Base-by-base conservation (phyloP, 2,888 invertebrate species). In the Petrolisthes manimaculis region DNA sequence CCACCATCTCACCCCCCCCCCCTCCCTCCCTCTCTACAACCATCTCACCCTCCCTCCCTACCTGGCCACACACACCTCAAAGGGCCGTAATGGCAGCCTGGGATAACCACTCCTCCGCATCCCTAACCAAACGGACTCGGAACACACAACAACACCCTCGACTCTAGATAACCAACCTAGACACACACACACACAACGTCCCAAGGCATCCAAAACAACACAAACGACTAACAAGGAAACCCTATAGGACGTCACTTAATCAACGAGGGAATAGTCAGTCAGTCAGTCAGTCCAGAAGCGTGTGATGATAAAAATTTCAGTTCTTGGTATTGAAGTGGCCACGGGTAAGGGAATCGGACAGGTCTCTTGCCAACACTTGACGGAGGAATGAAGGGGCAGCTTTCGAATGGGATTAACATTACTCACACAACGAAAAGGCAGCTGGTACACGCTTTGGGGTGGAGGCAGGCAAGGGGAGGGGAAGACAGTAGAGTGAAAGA, bases 341-440 rank as follows among this genome's bases (percentile, higher is more conserved):
- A n/a, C n/a, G n/a, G n/a, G n/a, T n/a, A 18, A 8, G 56, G 74
- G 83, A 55, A 12, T 71, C 21, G 75, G 24, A 83, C 75, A 71
- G 21, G n/a, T 5, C 14, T 55, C 75, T 37, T 53, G 74, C 75
- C 55, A 55, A 53, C 83, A 83, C 83, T 83, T 83, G 83, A 83
- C 83, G 56, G 51, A 51, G 83, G 21, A 37, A 5, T 67, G 69
- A 54, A 75, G 53, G 77, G 78, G 78, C 78, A 84, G 69, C 67
- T 84, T 78, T 84, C 77, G 18, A 84, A 84, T 84, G 84, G 84
- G 84, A 84, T 84, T 84, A 84, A 84, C 78, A 84, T 84, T 84
- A 78, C 78, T n/a, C 51, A 78, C 84, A 84, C 84, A 84, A 77
- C 84, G 84, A 84, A 75, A 84, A 84, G 78, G 84, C 84, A 84